Evolutionary conservation across 2,113 vertebrate genomes (phyloP).

Genomic region (Phrynosoma platyrhinos): DNA sequence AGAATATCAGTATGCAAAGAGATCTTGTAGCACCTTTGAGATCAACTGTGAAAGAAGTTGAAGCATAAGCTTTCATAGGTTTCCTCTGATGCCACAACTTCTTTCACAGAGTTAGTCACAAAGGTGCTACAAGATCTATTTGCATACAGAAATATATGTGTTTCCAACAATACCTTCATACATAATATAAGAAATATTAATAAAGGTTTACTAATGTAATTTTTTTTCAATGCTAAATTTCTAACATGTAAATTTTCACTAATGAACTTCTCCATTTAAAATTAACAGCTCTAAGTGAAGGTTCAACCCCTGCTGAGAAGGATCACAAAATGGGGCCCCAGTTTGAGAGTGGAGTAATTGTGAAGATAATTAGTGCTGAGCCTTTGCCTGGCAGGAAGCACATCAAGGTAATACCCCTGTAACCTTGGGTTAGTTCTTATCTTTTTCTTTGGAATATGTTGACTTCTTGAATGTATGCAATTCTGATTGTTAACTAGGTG

Average conservation of each 20-base stretch:
- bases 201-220: background rate
- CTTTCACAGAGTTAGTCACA: no score
- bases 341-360: conserved; percentile 91
- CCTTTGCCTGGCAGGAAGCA: conserved; percentile 87
- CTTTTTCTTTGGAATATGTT: conserved; percentile 58
- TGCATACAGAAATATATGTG: background rate
- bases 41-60: no score
- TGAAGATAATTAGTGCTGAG: conserved; percentile 89
- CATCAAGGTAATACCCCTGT: conserved; percentile 85
- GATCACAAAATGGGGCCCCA: conserved; percentile 81
- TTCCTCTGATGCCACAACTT: no score
- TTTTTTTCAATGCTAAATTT: background rate
- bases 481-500: background rate
- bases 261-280: conserved; percentile 24
- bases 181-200: background rate
- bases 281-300: conserved; percentile 61
- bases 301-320: conserved; percentile 69
- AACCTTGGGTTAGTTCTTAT: conserved; percentile 53
- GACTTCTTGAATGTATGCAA: conserved; percentile 10
- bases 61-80: no score
- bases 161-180: background rate
- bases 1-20: no score
- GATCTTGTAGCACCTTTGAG: no score
- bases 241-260: conserved; percentile 3
- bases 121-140: no score